Base-by-base conservation (phyloP, 2,888 invertebrate genomes). In the Stenurella melanura region DNA sequence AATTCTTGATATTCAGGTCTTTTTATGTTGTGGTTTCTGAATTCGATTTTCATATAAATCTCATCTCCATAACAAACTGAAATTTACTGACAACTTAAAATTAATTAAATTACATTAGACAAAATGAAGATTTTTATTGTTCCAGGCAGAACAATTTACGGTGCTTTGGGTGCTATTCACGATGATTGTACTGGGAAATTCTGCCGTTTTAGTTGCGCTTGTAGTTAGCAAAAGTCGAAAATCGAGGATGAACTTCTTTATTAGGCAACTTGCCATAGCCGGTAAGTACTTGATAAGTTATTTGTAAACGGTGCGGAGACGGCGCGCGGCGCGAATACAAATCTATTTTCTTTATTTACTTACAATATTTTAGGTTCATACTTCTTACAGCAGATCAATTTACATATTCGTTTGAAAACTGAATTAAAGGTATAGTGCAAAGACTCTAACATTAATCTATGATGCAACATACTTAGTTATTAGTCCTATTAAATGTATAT, bases 231-330 rank as follows among this genome's bases (percentile, higher is more conserved):
- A 93, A 84, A 91, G 91, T 77, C 89, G 93, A 77, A 93, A 93
- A 85, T 93, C 93, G n/a, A 88, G 93, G 75, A 94, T 93, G 93
- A 93, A 93, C 87, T 93, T 93, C 88, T 94, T 94, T 90, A 93
- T 94, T 80, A 91, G 92, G 89, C 93, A 94, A 84, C 89, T 94
- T 30, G 94, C 94, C 0, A 90, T 93, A 67, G 93, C 93, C 83
- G 94, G 94, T 93, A 89, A 90, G 90, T 83, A 78, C 42, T 7
- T 38, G 6, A 9, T 63, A 34, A 34, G 17, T 63, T 63, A 34
- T n/a, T 11, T 21, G 21, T 19, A 19, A 15, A 15, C 11, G 21
- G 6, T 7, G 3, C 7, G 6, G 30, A 6, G 30, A 34, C 7
- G 6, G 6, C 4, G n/a, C n/a, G n/a, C n/a, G n/a, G n/a, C n/a